phyloP scores from a whole-genome alignment of 1,140 invertebrate genomes.

The Metaphire vulgaris region DNA sequence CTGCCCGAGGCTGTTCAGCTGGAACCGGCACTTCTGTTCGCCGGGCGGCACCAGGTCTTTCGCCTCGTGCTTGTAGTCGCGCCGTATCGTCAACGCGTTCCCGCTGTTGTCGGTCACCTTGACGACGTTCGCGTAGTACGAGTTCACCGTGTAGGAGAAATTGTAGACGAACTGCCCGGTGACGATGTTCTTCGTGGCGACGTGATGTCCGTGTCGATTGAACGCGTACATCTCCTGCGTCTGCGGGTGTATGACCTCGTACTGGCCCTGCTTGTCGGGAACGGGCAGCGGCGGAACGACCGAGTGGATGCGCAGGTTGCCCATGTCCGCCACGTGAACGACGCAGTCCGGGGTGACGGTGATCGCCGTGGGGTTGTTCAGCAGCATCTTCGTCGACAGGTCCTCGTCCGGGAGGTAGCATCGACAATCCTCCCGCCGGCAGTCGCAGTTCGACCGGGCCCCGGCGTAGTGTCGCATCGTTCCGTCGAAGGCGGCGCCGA shows the following conservation, averaged over 20 bases:
- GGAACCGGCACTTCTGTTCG: slow-evolving; percentile 80
- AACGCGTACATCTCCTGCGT: slow-evolving; percentile 91
- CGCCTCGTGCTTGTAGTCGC: slow-evolving; percentile 62
- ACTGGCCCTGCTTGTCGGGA: slow-evolving; percentile 80
- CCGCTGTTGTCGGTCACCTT: slow-evolving; percentile 86
- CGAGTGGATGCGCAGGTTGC: slow-evolving; percentile 75
- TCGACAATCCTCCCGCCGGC: slow-evolving; percentile 71
- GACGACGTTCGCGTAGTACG: slow-evolving; percentile 86
- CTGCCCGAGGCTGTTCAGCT: slow-evolving; percentile 75
- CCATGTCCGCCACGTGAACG: slow-evolving; percentile 79
- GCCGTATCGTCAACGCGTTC: slow-evolving; percentile 71
- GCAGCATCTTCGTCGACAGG: slow-evolving; percentile 82
- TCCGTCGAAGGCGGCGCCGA: slow-evolving; percentile 86
- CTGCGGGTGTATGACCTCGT: slow-evolving; percentile 81
- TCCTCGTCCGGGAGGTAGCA: slow-evolving; percentile 72
- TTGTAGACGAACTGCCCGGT: slow-evolving; percentile 84
- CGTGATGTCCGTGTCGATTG: slow-evolving; percentile 89
- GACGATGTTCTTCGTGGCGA: slow-evolving; percentile 82
- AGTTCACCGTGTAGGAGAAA: slow-evolving; percentile 93
- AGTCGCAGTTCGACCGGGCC: slow-evolving; percentile 87
- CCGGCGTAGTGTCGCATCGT: slow-evolving; percentile 85
- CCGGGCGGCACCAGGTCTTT: slow-evolving; percentile 91
- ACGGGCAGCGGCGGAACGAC: slow-evolving; percentile 81
- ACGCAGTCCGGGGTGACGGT: slow-evolving; percentile 80
- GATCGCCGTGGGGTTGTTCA: slow-evolving; percentile 84